These are phyloP conservation scores for Rhynchophorus ferrugineus DNA, from an alignment of 1,140 invertebrate genomes.

Conservation along the genomic window DNA sequence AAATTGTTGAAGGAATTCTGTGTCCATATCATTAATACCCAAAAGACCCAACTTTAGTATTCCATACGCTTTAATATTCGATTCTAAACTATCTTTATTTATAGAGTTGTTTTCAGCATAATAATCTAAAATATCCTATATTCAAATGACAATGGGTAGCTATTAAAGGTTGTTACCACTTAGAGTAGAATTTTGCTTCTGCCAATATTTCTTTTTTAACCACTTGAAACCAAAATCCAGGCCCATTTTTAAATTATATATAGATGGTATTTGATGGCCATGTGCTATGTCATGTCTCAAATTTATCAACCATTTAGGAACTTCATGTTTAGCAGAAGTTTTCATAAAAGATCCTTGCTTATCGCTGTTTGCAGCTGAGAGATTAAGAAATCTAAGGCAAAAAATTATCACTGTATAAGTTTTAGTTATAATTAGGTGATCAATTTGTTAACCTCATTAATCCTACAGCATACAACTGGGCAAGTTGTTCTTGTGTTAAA, in stretches of 20 bases:
- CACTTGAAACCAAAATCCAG: slow-evolving; percentile 32
- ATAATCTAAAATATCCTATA: slow-evolving; percentile 15
- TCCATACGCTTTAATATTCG: slow-evolving; percentile 9
- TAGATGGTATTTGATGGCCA: slow-evolving; percentile 28
- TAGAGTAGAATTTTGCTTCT: slow-evolving; percentile 23
- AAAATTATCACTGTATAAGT: not conserved
- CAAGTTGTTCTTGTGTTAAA: slow-evolving; percentile 19
- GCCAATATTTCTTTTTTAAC: slow-evolving; percentile 35
- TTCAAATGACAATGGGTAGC: not conserved
- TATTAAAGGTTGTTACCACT: slow-evolving; percentile 13
- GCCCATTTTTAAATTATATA: slow-evolving; percentile 23
- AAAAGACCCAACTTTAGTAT: slow-evolving; percentile 13
- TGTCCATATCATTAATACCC: slow-evolving; percentile 2
- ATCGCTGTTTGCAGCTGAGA: slow-evolving; percentile 31
- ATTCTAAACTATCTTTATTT: slow-evolving; percentile 1
- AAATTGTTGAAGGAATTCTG: slow-evolving; percentile 6
- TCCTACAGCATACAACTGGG: slow-evolving; percentile 25
- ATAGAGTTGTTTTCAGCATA: slow-evolving; percentile 3
- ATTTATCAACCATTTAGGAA: slow-evolving; percentile 33
- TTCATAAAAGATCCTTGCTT: slow-evolving; percentile 32
- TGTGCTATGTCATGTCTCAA: slow-evolving; percentile 36
- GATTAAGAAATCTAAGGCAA: slow-evolving; percentile 35
- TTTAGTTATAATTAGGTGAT: not conserved
- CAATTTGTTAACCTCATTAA: slow-evolving; percentile 27
- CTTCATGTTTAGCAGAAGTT: slow-evolving; percentile 27